Conservation (phyloP, 2,113 vertebrate genomes). For the Psophia crepitans region DNA sequence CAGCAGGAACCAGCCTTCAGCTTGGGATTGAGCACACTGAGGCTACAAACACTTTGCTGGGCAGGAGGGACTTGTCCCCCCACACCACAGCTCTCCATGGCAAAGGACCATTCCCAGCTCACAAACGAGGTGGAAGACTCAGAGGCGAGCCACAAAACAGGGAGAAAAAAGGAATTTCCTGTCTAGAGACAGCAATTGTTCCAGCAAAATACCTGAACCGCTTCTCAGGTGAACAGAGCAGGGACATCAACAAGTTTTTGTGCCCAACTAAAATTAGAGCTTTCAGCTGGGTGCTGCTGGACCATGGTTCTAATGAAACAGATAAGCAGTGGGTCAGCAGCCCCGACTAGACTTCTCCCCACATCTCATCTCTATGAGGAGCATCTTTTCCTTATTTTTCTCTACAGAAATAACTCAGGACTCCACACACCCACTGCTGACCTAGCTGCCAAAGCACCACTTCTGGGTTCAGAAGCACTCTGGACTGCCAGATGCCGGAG, state of each 20-base stretch:
- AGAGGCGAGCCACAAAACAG: background rate
- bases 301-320: background rate
- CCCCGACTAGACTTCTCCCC: background rate
- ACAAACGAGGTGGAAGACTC: background rate
- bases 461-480: background rate
- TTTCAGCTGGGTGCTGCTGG: background rate
- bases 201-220: background rate
- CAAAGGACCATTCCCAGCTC: background rate
- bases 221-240: background rate
- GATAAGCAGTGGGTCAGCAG: background rate
- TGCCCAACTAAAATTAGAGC: background rate
- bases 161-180: background rate
- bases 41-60: background rate
- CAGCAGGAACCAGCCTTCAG: background rate
- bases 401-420: background rate
- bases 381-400: background rate
- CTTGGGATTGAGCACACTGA: accelerated
- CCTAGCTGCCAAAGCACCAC: background rate
- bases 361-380: background rate
- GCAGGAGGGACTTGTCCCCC: background rate
- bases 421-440: background rate
- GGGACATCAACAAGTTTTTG: too few species aligned
- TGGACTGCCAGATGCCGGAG: background rate
- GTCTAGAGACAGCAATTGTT: background rate
- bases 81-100: accelerated